Conservation (phyloP, 2,888 invertebrate genomes). For the Bhutanitis thaidina region DNA sequence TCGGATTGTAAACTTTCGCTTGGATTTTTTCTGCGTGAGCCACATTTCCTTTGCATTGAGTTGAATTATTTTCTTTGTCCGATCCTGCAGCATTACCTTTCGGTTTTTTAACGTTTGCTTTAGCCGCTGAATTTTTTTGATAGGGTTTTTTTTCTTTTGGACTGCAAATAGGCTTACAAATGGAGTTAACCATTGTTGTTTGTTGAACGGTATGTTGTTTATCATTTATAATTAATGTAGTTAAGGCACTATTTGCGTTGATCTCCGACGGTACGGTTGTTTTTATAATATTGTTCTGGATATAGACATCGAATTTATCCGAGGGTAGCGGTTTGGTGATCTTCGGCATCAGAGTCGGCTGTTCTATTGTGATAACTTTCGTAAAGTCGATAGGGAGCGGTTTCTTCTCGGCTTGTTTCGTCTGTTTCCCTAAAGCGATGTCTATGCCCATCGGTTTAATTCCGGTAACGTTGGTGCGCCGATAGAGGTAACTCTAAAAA, state of each 20-base stretch:
- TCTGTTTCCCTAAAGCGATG: slow-evolving; percentile 30
- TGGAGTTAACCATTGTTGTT: slow-evolving; percentile 24
- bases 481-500: slow-evolving; percentile 23
- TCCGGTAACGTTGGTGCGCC: slow-evolving; percentile 26
- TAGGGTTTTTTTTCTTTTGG: neutral
- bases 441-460: slow-evolving; percentile 40
- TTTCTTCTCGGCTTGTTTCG: slow-evolving; percentile 30
- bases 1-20: neutral
- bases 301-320: slow-evolving; percentile 31
- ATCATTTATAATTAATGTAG: neutral
- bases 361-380: slow-evolving; percentile 31
- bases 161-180: slow-evolving; percentile 11
- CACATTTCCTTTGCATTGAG: too few species aligned
- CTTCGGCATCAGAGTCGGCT: slow-evolving; percentile 21
- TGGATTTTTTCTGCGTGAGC: too few species aligned
- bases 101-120: neutral
- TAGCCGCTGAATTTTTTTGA: neutral
- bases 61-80: too few species aligned
- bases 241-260: neutral
- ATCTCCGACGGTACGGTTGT: neutral
- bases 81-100: too few species aligned
- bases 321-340: slow-evolving; percentile 2
- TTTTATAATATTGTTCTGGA: slow-evolving; percentile 6
- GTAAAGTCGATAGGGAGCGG: slow-evolving; percentile 52
- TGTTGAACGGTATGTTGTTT: neutral